phyloP scores from a whole-genome alignment of 2,888 invertebrate genomes.

The Drosophila neotestacea region DNA sequence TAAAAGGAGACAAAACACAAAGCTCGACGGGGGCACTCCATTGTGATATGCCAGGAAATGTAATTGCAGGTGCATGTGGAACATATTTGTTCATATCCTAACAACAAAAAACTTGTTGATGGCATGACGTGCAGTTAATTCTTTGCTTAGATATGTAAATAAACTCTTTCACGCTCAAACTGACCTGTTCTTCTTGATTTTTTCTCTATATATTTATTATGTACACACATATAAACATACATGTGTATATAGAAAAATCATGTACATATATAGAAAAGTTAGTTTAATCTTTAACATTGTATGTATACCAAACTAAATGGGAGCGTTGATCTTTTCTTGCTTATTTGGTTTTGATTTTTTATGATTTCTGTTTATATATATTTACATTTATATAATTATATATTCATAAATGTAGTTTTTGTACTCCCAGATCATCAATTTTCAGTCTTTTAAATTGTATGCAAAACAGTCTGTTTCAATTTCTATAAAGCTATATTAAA shows the following conservation, averaged over 20 bases:
- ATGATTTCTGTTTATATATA: neutral
- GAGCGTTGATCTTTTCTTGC: neutral
- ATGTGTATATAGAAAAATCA: neutral
- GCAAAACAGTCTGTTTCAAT: too few species aligned
- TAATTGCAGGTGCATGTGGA: constrained; percentile 35
- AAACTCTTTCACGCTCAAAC: constrained; percentile 7
- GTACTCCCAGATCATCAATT: too few species aligned
- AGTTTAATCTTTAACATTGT: neutral
- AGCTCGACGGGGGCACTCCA: constrained; percentile 13
- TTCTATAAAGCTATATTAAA: too few species aligned
- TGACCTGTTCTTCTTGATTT: neutral
- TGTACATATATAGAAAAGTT: neutral
- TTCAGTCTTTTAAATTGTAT: too few species aligned
- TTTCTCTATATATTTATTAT: too few species aligned
- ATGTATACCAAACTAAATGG: neutral
- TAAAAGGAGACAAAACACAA: constrained; percentile 26
- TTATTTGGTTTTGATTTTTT: neutral
- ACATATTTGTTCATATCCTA: constrained; percentile 13
- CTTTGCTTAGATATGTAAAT: neutral
- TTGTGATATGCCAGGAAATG: constrained; percentile 32
- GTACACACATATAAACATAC: neutral
- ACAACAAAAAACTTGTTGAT: constrained; percentile 3
- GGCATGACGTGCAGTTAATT: neutral
- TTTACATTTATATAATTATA: neutral
- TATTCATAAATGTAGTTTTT: too few species aligned